Evolutionary conservation across 2,888 invertebrate genomes (phyloP).

Genomic region (Cheiracanthium punctorium): DNA sequence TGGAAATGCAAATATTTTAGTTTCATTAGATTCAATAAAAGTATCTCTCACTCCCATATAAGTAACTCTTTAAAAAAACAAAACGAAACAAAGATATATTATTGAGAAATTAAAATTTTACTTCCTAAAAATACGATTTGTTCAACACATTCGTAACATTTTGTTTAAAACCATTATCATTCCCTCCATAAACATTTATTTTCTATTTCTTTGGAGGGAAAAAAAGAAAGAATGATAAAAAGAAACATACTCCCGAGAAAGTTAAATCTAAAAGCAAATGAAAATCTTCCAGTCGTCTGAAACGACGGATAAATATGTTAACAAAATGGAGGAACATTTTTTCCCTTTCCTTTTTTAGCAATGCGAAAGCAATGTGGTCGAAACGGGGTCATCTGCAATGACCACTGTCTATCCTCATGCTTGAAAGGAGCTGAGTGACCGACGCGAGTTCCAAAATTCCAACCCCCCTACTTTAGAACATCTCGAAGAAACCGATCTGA

Average conservation of each 20-base stretch:
- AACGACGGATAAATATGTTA: conserved; percentile 44
- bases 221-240: too few relatives aligned
- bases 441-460: conserved; percentile 57
- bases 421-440: conserved; percentile 57
- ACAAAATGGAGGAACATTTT: conserved; percentile 42
- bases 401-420: conserved; percentile 61
- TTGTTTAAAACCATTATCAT: too few relatives aligned
- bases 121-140: too few relatives aligned
- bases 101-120: too few relatives aligned
- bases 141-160: too few relatives aligned
- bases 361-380: conserved; percentile 55
- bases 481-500: conserved; percentile 1
- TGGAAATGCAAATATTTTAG: too few relatives aligned
- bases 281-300: neutral
- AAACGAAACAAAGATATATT: too few relatives aligned
- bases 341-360: conserved; percentile 38
- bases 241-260: neutral
- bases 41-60: too few relatives aligned
- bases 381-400: conserved; percentile 66
- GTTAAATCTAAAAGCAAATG: neutral
- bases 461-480: conserved; percentile 42
- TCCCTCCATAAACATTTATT: too few relatives aligned
- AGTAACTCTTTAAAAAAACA: too few relatives aligned
- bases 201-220: too few relatives aligned
- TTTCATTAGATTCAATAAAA: too few relatives aligned